Base-by-base conservation (phyloP, 2,888 invertebrate species). In the Tenthredo amoena region DNA sequence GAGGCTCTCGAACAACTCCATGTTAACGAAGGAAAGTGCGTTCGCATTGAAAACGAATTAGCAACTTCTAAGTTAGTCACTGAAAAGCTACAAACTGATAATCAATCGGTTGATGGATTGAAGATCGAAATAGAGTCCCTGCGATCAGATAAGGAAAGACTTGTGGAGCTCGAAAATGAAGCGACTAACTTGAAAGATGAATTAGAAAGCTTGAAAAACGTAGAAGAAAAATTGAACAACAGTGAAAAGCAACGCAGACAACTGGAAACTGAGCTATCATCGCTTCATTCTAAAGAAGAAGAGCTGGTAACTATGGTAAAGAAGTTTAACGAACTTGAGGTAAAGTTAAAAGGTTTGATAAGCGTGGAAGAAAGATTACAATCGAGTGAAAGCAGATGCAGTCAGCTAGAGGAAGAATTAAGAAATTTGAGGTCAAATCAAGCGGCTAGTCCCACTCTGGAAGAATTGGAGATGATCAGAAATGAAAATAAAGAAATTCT, bases 351-450 rank as follows among this genome's bases (percentile, higher is more conserved):
- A 1, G 74, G 62, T 37, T 15, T 87, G 12, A 68, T 86, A 21
- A 81, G 47, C 74, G 68, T 74, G 15, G 87, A 88, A 85, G 58
- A 85, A 74, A 86, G 88, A 84, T 84, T 88, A 37, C 71, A 82
- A 40, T 34, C 1, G 12, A 55, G 86, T 43, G 65, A 87, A 26
- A 86, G 85, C 26, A 86, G 58, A 85, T 85, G 87, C 74, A 85
- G 43, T 65, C 85, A 91, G 79, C 85, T 91, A 15, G 90, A 91
- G 18, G 88, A 87, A 21, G 88, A 91, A 3, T 86, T 91, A 81
- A 89, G 91, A 86, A 87, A 89, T 21, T 89, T 90, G 55, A 89
- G 91, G 72, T 84, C 88, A 3, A 87, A 86, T n/a, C 88, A 91
- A 26, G 58, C 87, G 0, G 89, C 90, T 2, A 87, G 88, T 62